A percentile compares a stretch with the other conserved stretches of the same genome.
Evolutionary conservation across 1,140 invertebrate genomes (phyloP).

Genomic region (Cotesia vestalis): DNA sequence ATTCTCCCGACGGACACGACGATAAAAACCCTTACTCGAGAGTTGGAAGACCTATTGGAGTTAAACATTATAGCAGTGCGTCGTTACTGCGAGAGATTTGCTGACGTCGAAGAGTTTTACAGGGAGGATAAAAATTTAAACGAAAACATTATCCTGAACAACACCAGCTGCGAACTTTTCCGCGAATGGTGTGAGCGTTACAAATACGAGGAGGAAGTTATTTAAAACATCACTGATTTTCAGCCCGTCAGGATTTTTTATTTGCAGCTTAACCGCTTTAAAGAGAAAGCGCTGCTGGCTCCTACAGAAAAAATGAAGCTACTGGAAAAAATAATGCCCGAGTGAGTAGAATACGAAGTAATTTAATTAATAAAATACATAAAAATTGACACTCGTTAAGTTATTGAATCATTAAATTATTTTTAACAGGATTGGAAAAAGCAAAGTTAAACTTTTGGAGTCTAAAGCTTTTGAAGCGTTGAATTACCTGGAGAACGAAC

Average conservation of each 20-base stretch:
- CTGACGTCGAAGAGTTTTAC: constrained; percentile 74
- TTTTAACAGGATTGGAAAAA: constrained; percentile 67
- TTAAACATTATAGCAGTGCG: constrained; percentile 71
- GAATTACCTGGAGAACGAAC: constrained; percentile 71
- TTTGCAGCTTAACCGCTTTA: constrained; percentile 76
- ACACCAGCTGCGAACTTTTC: constrained; percentile 67
- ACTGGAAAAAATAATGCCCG: constrained; percentile 66
- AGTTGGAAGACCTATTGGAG: constrained; percentile 67
- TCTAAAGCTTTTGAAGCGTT: constrained; percentile 71
- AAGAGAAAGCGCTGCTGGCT: constrained; percentile 73
- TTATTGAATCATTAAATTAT: too few species aligned
- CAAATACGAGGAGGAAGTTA: constrained; percentile 68
- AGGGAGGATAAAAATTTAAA: constrained; percentile 74
- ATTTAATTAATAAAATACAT: neutral
- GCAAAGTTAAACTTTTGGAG: constrained; percentile 69
- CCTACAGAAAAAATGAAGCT: constrained; percentile 74
- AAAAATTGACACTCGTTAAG: too few species aligned
- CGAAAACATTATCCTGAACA: constrained; percentile 63
- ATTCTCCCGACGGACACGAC: constrained; percentile 73
- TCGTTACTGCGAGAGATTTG: constrained; percentile 74
- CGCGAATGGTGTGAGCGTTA: constrained; percentile 70
- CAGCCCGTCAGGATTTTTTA: constrained; percentile 75
- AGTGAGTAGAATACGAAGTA: constrained; percentile 51
- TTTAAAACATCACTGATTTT: constrained; percentile 71
- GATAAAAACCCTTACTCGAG: constrained; percentile 66